Conservation (phyloP, 2,797 vertebrate genomes). For the Enteromius viviparus region DNA sequence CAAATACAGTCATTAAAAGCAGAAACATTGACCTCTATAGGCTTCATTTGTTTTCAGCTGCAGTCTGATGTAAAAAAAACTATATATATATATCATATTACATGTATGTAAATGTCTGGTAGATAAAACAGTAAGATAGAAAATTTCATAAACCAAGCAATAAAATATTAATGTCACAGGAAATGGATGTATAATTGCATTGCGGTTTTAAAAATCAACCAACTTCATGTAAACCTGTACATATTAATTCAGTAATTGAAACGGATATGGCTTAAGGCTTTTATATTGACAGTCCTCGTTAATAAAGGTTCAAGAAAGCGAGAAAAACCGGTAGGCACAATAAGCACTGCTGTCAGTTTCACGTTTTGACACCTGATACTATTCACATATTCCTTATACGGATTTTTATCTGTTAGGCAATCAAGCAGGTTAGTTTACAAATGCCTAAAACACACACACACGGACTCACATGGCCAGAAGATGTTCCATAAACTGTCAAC, state of each 20-base stretch:
- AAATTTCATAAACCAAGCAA: not conserved
- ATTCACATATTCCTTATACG: not conserved
- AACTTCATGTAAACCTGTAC: conserved; percentile 24
- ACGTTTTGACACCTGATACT: conserved; percentile 10
- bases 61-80: conserved; percentile 53
- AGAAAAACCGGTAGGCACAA: conserved; percentile 53
- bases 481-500: not conserved
- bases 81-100: not conserved
- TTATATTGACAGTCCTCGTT: conserved; percentile 49
- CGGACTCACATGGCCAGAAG: not conserved
- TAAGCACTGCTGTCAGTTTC: conserved; percentile 24
- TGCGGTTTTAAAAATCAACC: conserved; percentile 13
- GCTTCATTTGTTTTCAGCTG: conserved; percentile 23
- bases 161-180: conserved; percentile 8
- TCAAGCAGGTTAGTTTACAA: not conserved
- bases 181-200: conserved; percentile 7
- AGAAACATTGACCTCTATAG: conserved; percentile 27
- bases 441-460: conserved; percentile 6
- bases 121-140: not conserved
- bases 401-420: not conserved
- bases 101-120: not conserved
- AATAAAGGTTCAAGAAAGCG: conserved; percentile 23
- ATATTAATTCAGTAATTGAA: conserved; percentile 33
- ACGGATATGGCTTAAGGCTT: conserved; percentile 73
- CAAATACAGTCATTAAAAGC: not conserved